Base-by-base conservation (phyloP, 2,113 vertebrate species). In the Merops nubicus region DNA sequence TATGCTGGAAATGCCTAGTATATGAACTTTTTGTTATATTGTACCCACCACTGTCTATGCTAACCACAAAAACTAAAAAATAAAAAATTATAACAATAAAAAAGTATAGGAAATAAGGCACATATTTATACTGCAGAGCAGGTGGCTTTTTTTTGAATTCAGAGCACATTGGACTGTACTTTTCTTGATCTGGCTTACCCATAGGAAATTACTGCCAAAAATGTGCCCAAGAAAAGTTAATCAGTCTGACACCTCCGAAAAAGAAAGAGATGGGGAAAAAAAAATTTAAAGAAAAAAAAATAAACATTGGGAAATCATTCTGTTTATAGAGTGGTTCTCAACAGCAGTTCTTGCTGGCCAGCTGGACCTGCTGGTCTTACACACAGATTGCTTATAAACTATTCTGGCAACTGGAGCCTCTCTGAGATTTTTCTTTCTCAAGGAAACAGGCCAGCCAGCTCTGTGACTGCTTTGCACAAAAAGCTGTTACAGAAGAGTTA, bases 331-430 rank as follows among this genome's bases (percentile, higher is more conserved):
- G 40, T 6, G 8, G 21, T 19, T 78, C 65, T 64, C 0, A 0
- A n/a, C 22, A 54, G 38, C 62, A 68, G 56, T 31, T 62, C 43
- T 77, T 59, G 38, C 53, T 72, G 56, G 65, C 69, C 69, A 85
- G 64, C 33, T 94, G 90, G 65, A 85, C 67, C n/a, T 53, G 18
- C 31, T 78, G 21, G 28, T 59, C 18, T 89, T 56, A 28, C 19
- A 34, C 13, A 72, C 36, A 92, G 62, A 68, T 82, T 67, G 81
- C 57, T 68, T 45, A 76, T 34, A 82, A 95, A 78, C 23, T 87
- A n/a, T 53, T 75, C 57, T 95, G 87, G 87, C 69, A 88, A 16
- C 34, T 31, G 33, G 18, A 70, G 29, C 16, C 50, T 56, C 2
- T 26, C 38, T 45, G 76, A 54, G 83, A 33, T 65, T 77, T 88